Percentiles rank a stretch among this genome's conserved stretches.
phyloP scores from a whole-genome alignment of 2,113 vertebrate species.

The Malurus melanocephalus region DNA sequence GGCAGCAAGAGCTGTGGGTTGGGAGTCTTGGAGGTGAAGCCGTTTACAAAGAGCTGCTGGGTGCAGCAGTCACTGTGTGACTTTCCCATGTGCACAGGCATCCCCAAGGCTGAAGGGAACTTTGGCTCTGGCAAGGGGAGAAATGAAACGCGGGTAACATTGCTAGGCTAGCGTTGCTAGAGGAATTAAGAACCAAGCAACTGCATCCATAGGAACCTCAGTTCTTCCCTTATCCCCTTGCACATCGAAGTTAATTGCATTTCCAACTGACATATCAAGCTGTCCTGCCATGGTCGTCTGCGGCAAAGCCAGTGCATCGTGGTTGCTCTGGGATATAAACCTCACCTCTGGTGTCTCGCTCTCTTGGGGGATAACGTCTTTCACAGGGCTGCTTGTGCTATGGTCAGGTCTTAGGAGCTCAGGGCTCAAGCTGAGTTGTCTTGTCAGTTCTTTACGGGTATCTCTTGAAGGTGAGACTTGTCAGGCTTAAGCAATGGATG shows the following conservation, averaged over 20 bases:
- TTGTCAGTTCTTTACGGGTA: constrained; percentile 20
- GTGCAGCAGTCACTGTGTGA: rapidly evolving
- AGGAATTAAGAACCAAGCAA: constrained; percentile 48
- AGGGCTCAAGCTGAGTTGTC: neutral
- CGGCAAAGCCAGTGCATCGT: neutral
- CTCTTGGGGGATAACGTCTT: neutral
- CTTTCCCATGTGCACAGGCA: rapidly evolving
- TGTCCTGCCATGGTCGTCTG: neutral
- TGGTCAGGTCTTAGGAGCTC: neutral
- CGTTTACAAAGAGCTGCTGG: neutral
- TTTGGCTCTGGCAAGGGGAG: neutral
- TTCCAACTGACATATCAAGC: constrained; percentile 40
- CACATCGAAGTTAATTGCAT: constrained; percentile 40
- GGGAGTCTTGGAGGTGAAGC: neutral
- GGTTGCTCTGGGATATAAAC: constrained; percentile 22
- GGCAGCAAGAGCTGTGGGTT: neutral
- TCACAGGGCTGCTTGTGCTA: neutral
- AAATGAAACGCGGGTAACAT: neutral
- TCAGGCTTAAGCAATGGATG: constrained; percentile 49
- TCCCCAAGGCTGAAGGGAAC: neutral
- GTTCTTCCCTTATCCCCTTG: constrained; percentile 24
- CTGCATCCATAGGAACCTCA: constrained; percentile 52
- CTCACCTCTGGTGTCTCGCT: neutral
- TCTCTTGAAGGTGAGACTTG: constrained; percentile 53
- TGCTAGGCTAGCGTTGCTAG: constrained; percentile 16